Percentiles rank a stretch among this genome's conserved stretches.
Conservation (phyloP, 2,797 vertebrate species). For the Zenarchopterus dispar region DNA sequence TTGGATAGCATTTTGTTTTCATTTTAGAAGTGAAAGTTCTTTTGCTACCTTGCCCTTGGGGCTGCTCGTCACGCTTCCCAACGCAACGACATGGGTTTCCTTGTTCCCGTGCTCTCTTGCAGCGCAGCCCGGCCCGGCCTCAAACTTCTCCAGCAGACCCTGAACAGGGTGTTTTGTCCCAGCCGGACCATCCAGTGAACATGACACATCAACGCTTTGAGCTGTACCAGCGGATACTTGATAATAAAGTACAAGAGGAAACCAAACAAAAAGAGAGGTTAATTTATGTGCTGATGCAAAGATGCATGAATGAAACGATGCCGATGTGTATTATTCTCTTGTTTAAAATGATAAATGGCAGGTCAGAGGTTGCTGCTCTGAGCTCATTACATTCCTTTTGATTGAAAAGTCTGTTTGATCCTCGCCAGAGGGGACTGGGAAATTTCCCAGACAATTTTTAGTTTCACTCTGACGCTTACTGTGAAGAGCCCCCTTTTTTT, state of each 20-base stretch:
- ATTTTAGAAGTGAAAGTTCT: not conserved
- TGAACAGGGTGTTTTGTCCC: conserved; percentile 75
- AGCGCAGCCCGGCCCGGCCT: conserved; percentile 74
- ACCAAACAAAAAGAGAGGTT: too few species aligned
- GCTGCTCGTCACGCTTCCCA: conserved; percentile 55
- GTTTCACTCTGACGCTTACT: too few species aligned
- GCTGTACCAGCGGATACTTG: conserved; percentile 41
- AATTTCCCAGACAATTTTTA: too few species aligned
- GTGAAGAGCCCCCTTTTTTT: too few species aligned
- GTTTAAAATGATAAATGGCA: not conserved
- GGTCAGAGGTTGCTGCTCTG: not conserved
- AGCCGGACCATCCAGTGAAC: conserved; percentile 44
- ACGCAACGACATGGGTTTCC: conserved; percentile 81
- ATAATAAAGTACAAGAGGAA: not conserved
- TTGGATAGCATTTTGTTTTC: not conserved
- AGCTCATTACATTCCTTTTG: not conserved
- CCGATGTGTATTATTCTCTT: not conserved
- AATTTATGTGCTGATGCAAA: not conserved
- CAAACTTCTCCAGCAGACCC: conserved; percentile 77
- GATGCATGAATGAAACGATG: not conserved
- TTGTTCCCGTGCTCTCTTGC: conserved; percentile 72
- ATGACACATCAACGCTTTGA: conserved; percentile 40
- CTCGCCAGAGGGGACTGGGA: not conserved
- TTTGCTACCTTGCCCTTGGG: conserved; percentile 61
- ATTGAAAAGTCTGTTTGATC: not conserved